These are phyloP conservation scores for Branchipolynoe longqiensis DNA, from an alignment of 2,888 invertebrate species.

Conservation along the genomic window DNA sequence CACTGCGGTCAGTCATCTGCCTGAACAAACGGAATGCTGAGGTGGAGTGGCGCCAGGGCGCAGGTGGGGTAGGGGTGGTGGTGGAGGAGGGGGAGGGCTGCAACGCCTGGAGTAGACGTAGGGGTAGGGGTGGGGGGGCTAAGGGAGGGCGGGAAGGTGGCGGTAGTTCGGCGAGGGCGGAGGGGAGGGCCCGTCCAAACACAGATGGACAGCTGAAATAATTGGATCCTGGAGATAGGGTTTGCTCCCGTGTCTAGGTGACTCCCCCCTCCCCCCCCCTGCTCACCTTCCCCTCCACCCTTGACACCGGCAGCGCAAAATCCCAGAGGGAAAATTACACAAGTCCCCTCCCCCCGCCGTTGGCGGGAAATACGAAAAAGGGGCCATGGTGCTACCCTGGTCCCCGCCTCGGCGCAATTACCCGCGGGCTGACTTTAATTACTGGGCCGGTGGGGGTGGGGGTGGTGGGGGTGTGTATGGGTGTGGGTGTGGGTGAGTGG, in stretches of 20 bases:
- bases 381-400: background rate
- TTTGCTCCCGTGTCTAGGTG: constrained; percentile 1
- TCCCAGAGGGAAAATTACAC: no score
- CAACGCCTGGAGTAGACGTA: background rate
- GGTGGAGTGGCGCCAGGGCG: no score
- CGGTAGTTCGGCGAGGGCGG: background rate
- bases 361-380: constrained; percentile 15
- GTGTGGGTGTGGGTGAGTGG: background rate
- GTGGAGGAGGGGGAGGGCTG: background rate
- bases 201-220: constrained; percentile 43
- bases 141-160: background rate
- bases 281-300: background rate
- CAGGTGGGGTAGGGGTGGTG: background rate
- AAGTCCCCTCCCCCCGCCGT: no score
- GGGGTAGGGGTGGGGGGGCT: background rate
- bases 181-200: background rate
- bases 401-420: constrained; percentile 15
- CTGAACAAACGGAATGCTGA: no score
- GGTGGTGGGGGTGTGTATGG: background rate
- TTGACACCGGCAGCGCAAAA: background rate
- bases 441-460: background rate
- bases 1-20: no score
- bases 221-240: constrained; percentile 6
- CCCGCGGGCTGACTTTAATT: background rate
- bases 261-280: background rate